phyloP scores from a whole-genome alignment of 2,113 vertebrate species.

The Charina bottae region DNA sequence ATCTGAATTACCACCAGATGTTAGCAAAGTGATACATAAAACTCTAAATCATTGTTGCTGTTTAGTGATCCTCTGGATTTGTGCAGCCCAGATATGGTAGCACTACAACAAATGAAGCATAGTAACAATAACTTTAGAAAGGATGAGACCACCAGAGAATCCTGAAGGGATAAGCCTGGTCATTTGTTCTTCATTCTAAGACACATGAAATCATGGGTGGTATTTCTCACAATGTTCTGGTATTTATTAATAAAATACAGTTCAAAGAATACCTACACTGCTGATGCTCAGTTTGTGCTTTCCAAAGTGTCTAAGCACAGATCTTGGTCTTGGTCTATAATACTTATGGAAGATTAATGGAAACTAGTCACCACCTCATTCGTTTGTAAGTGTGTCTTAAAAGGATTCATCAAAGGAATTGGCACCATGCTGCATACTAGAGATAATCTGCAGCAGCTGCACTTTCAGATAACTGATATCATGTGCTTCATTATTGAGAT shows the following conservation, averaged over 20 bases:
- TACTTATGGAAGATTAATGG: slow-evolving; percentile 65
- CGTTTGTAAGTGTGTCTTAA: slow-evolving; percentile 61
- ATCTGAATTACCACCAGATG: neutral
- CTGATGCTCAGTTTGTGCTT: slow-evolving; percentile 44
- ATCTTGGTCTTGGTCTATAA: slow-evolving; percentile 45
- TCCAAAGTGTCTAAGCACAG: slow-evolving; percentile 49
- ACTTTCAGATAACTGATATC: slow-evolving; percentile 64
- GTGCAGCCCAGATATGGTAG: neutral
- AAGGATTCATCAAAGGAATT: slow-evolving; percentile 69
- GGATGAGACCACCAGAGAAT: neutral
- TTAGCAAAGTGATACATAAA: neutral
- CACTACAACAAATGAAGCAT: slow-evolving; percentile 20
- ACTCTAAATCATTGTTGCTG: neutral
- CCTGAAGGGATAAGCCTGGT: neutral
- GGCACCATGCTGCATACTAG: slow-evolving; percentile 58
- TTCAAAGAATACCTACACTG: slow-evolving; percentile 45
- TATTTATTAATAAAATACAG: slow-evolving; percentile 17
- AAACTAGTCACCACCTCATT: slow-evolving; percentile 69
- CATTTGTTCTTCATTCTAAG: neutral
- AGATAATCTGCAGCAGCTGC: slow-evolving; percentile 70
- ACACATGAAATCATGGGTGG: neutral
- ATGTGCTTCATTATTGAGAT: slow-evolving; percentile 39
- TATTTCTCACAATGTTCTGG: neutral
- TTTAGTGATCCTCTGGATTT: neutral
- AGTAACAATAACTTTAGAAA: slow-evolving; percentile 19